These are phyloP conservation scores for Clostera curtula DNA, from an alignment of 2,888 invertebrate species.

Conservation along the genomic window DNA sequence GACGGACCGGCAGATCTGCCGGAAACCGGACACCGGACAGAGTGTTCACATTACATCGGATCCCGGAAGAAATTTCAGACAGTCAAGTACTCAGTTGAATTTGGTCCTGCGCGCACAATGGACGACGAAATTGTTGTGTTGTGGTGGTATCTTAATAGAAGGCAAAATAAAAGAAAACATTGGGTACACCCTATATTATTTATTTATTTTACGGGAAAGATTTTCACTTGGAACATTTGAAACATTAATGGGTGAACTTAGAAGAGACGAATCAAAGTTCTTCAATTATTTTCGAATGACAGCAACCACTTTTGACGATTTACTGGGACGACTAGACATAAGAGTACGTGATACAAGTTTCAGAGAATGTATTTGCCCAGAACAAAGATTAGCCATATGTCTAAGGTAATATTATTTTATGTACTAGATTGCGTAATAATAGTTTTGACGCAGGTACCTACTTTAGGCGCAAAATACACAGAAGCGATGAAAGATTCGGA, in stretches of 20 bases:
- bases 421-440: slow-evolving; percentile 16
- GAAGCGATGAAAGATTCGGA: too few species aligned
- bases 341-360: too few species aligned
- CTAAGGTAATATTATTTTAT: slow-evolving; percentile 17
- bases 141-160: slow-evolving; percentile 14
- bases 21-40: slow-evolving; percentile 22
- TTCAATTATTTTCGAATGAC: too few species aligned
- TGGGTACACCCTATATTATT: slow-evolving; percentile 11
- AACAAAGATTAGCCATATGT: too few species aligned
- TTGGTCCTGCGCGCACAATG: slow-evolving; percentile 14
- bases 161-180: slow-evolving; percentile 16
- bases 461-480: too few species aligned
- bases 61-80: slow-evolving; percentile 12
- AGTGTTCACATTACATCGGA: slow-evolving; percentile 17
- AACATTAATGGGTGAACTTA: slow-evolving; percentile 21
- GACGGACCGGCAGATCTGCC: slow-evolving; percentile 20
- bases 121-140: too few species aligned
- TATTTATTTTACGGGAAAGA: slow-evolving; percentile 21
- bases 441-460: slow-evolving; percentile 13
- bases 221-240: slow-evolving; percentile 22
- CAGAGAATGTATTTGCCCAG: too few species aligned
- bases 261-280: slow-evolving; percentile 19
- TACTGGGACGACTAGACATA: too few species aligned
- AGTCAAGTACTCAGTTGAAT: slow-evolving; percentile 18
- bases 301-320: too few species aligned